Evolutionary conservation across 2,113 vertebrate genomes (phyloP), one percentile per base, ranked within the genome.

Genomic region (Perca fluviatilis): DNA sequence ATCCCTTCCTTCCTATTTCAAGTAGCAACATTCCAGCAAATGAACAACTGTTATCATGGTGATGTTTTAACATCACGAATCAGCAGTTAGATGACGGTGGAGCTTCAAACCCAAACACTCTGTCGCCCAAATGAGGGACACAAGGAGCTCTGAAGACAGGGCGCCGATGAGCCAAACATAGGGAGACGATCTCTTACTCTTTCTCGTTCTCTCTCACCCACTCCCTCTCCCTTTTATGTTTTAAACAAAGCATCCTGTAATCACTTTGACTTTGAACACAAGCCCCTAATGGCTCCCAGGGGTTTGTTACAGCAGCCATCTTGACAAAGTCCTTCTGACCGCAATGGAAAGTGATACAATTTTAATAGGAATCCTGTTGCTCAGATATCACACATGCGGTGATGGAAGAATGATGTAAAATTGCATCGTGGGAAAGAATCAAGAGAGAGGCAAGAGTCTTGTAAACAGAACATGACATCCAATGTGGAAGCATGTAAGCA

Each of bases 211-310:
- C 51, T 47, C 65, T 68, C 23, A n/a, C 43, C 50, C 56, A 2
- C 50, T 53, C 58, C 36, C 67, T 65, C 47, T 67, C 14, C 15
- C 76, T 88, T 86, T 86, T 33, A 83, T 86, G 78, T 82, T 72
- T 81, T 62, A 70, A 77, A 84, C 87, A 83, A 87, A 89, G 77
- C 86, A 57, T 84, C 77, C 78, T 90, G 90, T 92, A 86, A 90
- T 91, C 84, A 81, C 67, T 86, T 47, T 68, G 67, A 83, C 91
- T 90, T 86, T 79, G 72, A 94, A 86, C 88, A 86, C 84, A 75
- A 54, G 71, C 51, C 76, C 56, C 67, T 81, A 88, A 88, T 88
- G 85, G 57, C 84, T 88, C 89, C 83, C 80, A 4, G n/a, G 81
- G 79, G 82, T 65, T 77, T 4, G 11, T 56, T 46, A 62, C 23